A percentile compares a stretch with the other conserved stretches of the same genome.
phyloP scores from a whole-genome alignment of 2,888 invertebrate species.

The Keiferia lycopersicella region DNA sequence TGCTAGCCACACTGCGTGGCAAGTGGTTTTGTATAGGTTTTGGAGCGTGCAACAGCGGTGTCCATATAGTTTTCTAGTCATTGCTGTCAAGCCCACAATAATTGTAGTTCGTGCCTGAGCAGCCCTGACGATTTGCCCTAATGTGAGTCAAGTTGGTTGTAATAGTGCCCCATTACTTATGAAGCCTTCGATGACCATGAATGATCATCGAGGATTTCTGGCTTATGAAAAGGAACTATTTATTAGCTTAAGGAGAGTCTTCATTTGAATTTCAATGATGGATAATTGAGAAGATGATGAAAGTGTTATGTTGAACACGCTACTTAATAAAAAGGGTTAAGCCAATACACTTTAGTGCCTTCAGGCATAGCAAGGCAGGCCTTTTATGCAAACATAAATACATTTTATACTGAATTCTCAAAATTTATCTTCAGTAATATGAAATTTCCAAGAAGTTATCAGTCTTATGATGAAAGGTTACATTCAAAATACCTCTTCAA shows the following conservation, averaged over 20 bases:
- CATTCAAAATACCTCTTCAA: too few species aligned
- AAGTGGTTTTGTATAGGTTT: neutral
- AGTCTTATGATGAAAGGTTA: too few species aligned
- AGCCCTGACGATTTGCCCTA: conserved; percentile 5
- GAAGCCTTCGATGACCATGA: conserved; percentile 12
- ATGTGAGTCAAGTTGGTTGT: conserved; percentile 17
- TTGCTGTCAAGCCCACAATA: neutral
- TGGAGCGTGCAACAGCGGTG: neutral
- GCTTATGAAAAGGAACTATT: neutral
- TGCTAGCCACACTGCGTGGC: too few species aligned
- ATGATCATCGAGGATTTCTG: conserved; percentile 8
- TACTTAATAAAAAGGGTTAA: too few species aligned
- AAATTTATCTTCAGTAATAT: too few species aligned
- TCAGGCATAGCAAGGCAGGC: too few species aligned
- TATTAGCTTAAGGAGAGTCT: neutral
- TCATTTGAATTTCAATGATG: neutral
- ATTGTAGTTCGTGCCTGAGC: conserved; percentile 7
- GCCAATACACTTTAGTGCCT: too few species aligned
- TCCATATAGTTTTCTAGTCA: neutral
- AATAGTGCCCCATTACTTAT: conserved; percentile 14
- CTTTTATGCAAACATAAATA: too few species aligned
- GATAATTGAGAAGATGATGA: too few species aligned
- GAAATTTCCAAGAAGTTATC: too few species aligned
- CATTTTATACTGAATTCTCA: too few species aligned
- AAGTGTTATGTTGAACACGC: too few species aligned